Base-by-base conservation (phyloP, 1,140 invertebrate species). In the Hypothenemus hampei region DNA sequence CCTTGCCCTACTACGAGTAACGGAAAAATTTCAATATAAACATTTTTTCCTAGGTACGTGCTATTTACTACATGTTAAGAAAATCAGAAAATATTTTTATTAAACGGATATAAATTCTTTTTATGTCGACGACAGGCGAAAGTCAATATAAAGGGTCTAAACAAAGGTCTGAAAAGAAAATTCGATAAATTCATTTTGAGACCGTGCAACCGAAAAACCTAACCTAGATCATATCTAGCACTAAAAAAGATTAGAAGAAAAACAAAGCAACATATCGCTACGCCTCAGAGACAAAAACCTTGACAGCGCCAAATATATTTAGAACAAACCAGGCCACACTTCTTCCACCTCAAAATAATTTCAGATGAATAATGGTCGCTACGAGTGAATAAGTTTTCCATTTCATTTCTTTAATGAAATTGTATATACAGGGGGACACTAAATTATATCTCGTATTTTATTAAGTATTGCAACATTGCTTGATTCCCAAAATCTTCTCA, bases 181-280 rank as follows among this genome's bases (percentile, higher is more conserved):
- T 51, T 51, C 49, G 49, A 29, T 41, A 51, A 51, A 51, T 51
- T 51, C 37, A 51, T 51, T 51, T 51, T 51, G 23, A 23, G 49
- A 21, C 24, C 39, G 23, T 19, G 47, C 23, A 40, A 5, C 22
- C 36, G 6, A 51, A 51, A 51, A 53, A 55, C 52, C 52, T 37
- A 55, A 47, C 52, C 44, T 46, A 55, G 41, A 44, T 45, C 44
- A 55, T 45, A 55, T 45, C 26, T 39, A 36, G 29, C 31, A 55
- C 29, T 55, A 47, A 47, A 47, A 51, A 55, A 55, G 52, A 55
- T 55, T 55, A 55, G 22, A 55, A 55, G 52, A 47, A 55, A 46
- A 55, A 55, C 44, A 39, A 55, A 46, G 52, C 52, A 55, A 55
- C 52, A 55, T 55, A 55, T 47, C 52, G 52, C 36, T 39, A 40